Evolutionary conservation across 2,888 invertebrate genomes (phyloP).

Genomic region (Epistrophe eligans): DNA sequence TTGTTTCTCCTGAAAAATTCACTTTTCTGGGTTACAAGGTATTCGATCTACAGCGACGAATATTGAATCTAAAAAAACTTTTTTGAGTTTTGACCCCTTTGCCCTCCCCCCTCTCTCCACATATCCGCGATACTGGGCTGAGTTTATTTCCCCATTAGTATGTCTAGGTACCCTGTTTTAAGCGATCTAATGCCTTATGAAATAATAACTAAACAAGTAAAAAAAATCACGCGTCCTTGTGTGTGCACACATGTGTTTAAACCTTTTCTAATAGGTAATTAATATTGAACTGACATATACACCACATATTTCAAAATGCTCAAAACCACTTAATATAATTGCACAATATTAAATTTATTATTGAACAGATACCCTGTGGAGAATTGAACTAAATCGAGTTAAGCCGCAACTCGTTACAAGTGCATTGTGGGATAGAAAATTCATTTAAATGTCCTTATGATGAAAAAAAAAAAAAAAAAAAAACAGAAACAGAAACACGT

Average conservation of each 20-base stretch:
- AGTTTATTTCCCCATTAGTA: too few relatives aligned
- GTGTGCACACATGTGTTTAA: neutral
- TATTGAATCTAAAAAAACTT: too few relatives aligned
- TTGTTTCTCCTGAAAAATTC: too few relatives aligned
- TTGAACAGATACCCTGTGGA: conserved; percentile 37
- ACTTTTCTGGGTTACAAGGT: too few relatives aligned
- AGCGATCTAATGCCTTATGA: neutral
- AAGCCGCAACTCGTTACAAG: neutral
- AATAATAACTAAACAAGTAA: neutral
- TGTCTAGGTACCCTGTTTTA: too few relatives aligned
- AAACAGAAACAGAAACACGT: too few relatives aligned
- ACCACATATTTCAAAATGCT: conserved; percentile 2
- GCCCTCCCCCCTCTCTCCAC: too few relatives aligned
- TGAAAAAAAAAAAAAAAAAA: neutral
- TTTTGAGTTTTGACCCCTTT: too few relatives aligned
- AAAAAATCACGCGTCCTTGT: neutral
- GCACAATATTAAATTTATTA: conserved; percentile 37
- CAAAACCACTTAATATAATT: conserved; percentile 59
- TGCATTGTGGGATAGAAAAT: neutral
- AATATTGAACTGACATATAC: neutral
- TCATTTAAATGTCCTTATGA: conserved; percentile 8
- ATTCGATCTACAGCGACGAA: too few relatives aligned
- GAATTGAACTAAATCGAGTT: conserved; percentile 27
- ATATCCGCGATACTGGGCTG: too few relatives aligned
- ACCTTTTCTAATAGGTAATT: conserved; percentile 1